Conservation (phyloP, 2,797 vertebrate species). For the Rhynchonycteris naso region DNA sequence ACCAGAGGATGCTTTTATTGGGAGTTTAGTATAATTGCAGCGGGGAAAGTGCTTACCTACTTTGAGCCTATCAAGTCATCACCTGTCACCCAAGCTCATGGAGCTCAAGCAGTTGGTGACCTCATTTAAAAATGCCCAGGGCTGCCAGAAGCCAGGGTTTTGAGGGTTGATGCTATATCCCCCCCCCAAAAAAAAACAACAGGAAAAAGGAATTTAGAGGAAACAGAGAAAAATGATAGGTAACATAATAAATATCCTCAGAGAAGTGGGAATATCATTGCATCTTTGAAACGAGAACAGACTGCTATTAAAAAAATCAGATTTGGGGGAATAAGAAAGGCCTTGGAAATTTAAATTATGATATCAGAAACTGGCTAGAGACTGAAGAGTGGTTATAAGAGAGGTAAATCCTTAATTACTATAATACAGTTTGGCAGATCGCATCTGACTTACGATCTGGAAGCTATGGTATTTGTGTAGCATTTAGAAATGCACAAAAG, state of each 20-base stretch:
- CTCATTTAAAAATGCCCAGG: background rate
- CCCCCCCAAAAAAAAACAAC: background rate
- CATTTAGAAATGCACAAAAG: background rate
- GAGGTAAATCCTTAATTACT: background rate
- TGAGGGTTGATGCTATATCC: background rate
- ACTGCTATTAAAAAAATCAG: background rate
- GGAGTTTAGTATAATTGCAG: background rate
- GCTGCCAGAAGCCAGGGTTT: background rate
- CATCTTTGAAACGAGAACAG: conserved; percentile 40
- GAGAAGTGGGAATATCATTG: background rate
- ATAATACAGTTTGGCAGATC: background rate
- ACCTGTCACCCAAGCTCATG: background rate
- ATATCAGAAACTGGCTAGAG: background rate
- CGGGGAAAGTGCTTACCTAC: background rate
- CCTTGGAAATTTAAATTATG: conserved; percentile 15
- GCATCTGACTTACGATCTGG: background rate
- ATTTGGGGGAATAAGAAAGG: background rate
- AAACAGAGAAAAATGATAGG: background rate
- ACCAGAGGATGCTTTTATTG: background rate
- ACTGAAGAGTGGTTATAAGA: background rate
- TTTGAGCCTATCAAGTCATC: background rate
- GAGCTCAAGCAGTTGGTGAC: background rate
- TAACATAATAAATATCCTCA: background rate
- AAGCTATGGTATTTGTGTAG: background rate
- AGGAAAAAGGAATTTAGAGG: background rate